Percentiles rank a stretch among this genome's conserved stretches.
Conservation (phyloP, 2,797 vertebrate genomes). For the Notoglanidium macrostoma region DNA sequence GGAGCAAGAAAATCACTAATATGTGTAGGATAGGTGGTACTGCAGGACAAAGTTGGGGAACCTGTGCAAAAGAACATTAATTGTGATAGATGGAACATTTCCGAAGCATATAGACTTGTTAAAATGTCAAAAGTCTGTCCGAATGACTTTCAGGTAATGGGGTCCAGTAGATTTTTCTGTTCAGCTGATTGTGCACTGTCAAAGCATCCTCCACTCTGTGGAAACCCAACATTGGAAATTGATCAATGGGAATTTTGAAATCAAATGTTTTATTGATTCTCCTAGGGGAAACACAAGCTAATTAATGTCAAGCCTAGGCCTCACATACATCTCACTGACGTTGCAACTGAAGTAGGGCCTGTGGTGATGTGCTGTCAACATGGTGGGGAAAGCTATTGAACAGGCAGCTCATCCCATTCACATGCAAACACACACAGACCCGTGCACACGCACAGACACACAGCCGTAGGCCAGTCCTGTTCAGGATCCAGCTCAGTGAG, state of each 20-base stretch:
- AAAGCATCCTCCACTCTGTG: slow-evolving; percentile 43
- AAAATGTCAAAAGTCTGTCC: not conserved
- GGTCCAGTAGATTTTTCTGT: slow-evolving; percentile 30
- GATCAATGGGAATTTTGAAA: slow-evolving; percentile 53
- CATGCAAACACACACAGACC: slow-evolving; percentile 1
- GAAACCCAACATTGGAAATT: slow-evolving; percentile 53
- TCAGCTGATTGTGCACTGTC: slow-evolving; percentile 37
- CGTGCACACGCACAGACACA: slow-evolving; percentile 38
- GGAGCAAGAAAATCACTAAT: not conserved
- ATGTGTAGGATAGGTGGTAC: not conserved
- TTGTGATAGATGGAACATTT: not conserved
- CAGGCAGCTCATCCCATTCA: slow-evolving; percentile 21
- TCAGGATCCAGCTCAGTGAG: slow-evolving; percentile 41
- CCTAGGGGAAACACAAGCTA: slow-evolving; percentile 52
- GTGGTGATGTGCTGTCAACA: slow-evolving; percentile 58
- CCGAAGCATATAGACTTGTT: not conserved
- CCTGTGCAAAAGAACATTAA: not conserved
- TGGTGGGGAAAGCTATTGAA: slow-evolving; percentile 65
- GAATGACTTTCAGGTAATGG: not conserved
- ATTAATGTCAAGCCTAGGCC: slow-evolving; percentile 59
- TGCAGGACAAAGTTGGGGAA: not conserved
- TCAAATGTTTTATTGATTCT: slow-evolving; percentile 61
- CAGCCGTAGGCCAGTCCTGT: slow-evolving; percentile 52
- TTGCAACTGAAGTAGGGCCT: slow-evolving; percentile 52
- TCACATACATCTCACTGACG: slow-evolving; percentile 52